phyloP scores from a whole-genome alignment of 2,888 invertebrate species.

The Tenthredo notha region DNA sequence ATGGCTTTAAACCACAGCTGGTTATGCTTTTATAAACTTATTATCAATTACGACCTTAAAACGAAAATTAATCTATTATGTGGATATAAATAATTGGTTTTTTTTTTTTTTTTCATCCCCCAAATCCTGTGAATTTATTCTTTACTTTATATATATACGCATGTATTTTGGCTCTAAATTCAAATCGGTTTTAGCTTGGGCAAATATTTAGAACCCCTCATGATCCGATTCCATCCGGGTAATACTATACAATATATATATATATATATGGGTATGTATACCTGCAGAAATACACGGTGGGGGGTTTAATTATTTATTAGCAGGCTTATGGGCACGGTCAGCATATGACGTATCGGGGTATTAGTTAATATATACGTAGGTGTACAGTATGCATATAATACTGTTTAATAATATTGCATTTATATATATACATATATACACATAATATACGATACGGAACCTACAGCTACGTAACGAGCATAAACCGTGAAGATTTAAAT shows the following conservation, averaged over 20 bases:
- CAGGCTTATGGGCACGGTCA: conserved; percentile 9
- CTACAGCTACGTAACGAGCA: no score
- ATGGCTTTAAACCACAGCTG: no score
- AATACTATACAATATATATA: not conserved
- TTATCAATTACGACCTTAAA: no score
- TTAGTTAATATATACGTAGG: not conserved
- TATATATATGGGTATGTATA: not conserved
- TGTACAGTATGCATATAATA: no score
- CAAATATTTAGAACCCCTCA: not conserved
- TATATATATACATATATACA: no score
- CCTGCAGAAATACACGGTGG: not conserved
- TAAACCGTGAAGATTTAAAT: no score
- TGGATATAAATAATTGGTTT: not conserved
- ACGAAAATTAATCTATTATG: not conserved
- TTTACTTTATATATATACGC: not conserved
- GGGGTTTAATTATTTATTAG: not conserved
- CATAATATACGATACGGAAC: no score
- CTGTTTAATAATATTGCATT: no score
- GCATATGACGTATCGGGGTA: not conserved
- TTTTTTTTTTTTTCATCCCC: no score
- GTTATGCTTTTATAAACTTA: no score
- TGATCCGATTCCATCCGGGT: not conserved
- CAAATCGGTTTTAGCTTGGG: conserved; percentile 19
- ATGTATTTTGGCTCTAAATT: not conserved
- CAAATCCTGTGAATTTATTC: no score